These are phyloP conservation scores for Drosophila hydei DNA, from an alignment of 1,140 invertebrate species.

Conservation along the genomic window DNA sequence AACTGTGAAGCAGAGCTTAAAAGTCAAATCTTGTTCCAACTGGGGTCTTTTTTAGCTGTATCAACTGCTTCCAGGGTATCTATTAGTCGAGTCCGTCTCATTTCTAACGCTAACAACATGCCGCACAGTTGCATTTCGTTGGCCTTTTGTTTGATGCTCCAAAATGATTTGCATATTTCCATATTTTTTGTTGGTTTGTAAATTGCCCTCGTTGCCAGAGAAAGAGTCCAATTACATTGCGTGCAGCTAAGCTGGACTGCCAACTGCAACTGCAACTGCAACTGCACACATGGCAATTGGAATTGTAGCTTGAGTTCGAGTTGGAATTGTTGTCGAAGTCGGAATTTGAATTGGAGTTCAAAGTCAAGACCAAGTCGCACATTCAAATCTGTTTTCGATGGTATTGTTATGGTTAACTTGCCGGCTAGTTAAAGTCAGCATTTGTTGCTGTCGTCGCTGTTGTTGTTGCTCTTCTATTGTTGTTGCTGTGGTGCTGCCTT, in stretches of 20 bases:
- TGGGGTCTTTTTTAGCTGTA: too few relatives aligned
- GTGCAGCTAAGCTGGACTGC: slow-evolving; percentile 33
- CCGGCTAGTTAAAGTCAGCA: slow-evolving; percentile 48
- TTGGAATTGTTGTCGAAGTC: slow-evolving; percentile 12
- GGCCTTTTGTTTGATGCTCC: slow-evolving; percentile 66
- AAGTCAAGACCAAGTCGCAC: slow-evolving; percentile 71
- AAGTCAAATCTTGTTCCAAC: too few relatives aligned
- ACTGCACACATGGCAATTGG: slow-evolving; percentile 38
- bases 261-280: slow-evolving; percentile 13
- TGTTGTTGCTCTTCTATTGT: slow-evolving; percentile 48
- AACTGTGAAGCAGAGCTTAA: too few relatives aligned
- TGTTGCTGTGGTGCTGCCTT: slow-evolving; percentile 48
- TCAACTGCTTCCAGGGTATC: neutral
- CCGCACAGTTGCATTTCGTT: slow-evolving; percentile 9
- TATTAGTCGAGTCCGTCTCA: neutral
- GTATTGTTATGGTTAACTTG: slow-evolving; percentile 64
- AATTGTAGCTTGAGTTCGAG: slow-evolving; percentile 10
- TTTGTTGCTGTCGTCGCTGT: slow-evolving; percentile 31
- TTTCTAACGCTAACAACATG: slow-evolving; percentile 52
- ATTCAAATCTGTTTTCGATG: slow-evolving; percentile 72
- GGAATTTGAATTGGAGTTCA: slow-evolving; percentile 55
- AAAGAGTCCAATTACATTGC: slow-evolving; percentile 72
- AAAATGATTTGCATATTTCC: slow-evolving; percentile 78
- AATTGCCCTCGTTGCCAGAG: slow-evolving; percentile 53
- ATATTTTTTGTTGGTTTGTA: slow-evolving; percentile 59